These are phyloP conservation scores for Balaeniceps rex DNA, from an alignment of 2,113 vertebrate genomes.

Conservation along the genomic window DNA sequence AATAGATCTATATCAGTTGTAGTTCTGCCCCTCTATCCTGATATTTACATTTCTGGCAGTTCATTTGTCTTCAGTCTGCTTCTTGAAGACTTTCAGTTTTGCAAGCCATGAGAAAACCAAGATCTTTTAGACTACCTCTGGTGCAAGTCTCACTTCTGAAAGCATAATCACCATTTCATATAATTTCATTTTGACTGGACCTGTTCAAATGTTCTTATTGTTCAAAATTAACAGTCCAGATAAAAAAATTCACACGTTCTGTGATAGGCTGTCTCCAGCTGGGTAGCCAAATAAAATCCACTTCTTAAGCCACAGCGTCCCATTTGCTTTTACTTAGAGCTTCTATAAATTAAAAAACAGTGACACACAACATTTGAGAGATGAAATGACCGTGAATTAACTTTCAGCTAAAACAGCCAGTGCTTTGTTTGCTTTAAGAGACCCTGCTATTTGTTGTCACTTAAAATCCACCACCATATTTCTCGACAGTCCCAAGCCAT, in stretches of 20 bases:
- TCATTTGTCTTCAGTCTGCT: background rate
- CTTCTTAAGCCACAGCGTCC: background rate
- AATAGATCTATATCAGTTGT: background rate
- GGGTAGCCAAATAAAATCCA: background rate
- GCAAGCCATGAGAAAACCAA: background rate
- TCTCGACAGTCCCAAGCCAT: background rate
- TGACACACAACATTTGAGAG: background rate
- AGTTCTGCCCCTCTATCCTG: background rate
- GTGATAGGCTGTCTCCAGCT: background rate
- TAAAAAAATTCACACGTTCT: background rate
- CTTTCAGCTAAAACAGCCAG: background rate
- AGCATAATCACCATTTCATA: background rate
- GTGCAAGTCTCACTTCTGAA: background rate
- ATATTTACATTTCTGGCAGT: background rate
- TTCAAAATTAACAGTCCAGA: background rate
- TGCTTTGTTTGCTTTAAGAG: background rate
- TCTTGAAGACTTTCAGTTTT: background rate
- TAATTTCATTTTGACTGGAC: background rate
- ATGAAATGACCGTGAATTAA: background rate
- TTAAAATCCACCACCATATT: background rate
- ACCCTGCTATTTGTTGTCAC: background rate
- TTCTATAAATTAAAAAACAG: background rate
- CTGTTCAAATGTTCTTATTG: background rate
- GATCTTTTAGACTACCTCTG: background rate
- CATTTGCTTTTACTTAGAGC: background rate